Evolutionary conservation across 2,888 invertebrate species (phyloP), one percentile per base, ranked within the genome.

Genomic region (Octonoba sinensis): DNA sequence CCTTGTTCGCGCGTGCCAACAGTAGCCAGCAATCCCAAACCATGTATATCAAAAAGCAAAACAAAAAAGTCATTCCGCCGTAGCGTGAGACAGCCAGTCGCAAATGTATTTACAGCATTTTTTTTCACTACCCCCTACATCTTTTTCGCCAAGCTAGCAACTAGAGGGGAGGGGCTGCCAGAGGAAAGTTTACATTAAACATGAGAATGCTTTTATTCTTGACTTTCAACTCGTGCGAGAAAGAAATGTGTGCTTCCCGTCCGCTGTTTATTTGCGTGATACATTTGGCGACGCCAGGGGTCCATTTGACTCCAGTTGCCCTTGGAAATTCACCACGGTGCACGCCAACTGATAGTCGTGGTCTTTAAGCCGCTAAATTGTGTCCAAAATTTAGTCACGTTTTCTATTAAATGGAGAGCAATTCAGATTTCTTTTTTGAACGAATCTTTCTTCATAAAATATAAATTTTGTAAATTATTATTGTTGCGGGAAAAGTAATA

Each of bases 131-230:
- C 54, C 24, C 12, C 46, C 74, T 18, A 16, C 46, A 36, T 27
- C 18, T 27, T 54, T 54, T 54, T n/a, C 56, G 16, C 54, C 51
- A 36, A 36, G 36, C 36, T 22, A 44, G 62, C 27, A 62, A 72
- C 51, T 51, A 20, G 73, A 54, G 13, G 60, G 56, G 69, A 62
- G 62, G 54, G 20, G 54, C 18, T 18, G 54, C 60, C 54, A 69
- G 64, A 64, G 44, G 36, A 57, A 70, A 57, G 24, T 62, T 70
- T 69, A 77, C 76, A 77, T 69, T 77, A 77, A 77, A 77, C 76
- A 70, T 77, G 76, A 77, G 69, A 77, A 77, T 69, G 76, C 76
- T 77, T 77, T 77, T 77, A 77, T 69, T 70, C 66, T 60, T 64
- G 54, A 62, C 64, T 73, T 73, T 64, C 64, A 64, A 20, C 54